Conservation (phyloP, 2,797 vertebrate species). For the Brotula barbata region DNA sequence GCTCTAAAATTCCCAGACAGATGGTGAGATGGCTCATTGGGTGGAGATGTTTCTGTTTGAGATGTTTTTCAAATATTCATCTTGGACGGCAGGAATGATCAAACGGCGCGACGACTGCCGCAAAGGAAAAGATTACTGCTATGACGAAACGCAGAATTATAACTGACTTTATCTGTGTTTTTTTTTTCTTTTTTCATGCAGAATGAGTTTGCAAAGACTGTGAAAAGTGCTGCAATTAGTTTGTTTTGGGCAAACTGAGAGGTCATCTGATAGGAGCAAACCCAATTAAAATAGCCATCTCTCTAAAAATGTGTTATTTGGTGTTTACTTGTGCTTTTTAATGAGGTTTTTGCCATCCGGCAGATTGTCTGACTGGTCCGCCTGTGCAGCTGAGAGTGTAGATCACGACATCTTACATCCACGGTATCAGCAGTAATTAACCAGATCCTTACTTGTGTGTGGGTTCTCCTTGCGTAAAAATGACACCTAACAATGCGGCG, state of each 20-base stretch:
- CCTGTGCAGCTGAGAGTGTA: not conserved
- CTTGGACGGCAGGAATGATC: not conserved
- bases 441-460: not conserved
- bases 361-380: not conserved
- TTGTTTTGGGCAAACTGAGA: not conserved
- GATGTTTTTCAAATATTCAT: not conserved
- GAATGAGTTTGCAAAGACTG: not conserved
- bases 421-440: not conserved
- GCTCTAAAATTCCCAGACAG: constrained; percentile 33
- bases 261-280: constrained; percentile 2
- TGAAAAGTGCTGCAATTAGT: not conserved
- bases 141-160: not conserved
- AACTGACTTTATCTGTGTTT: not conserved
- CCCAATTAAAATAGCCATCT: constrained; percentile 2
- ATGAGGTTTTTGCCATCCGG: too few species aligned
- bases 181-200: too few species aligned
- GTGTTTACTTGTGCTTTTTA: not conserved
- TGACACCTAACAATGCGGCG: too few species aligned
- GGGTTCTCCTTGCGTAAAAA: not conserved
- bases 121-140: not conserved
- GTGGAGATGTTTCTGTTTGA: constrained; percentile 14
- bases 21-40: constrained; percentile 1
- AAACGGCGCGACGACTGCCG: not conserved
- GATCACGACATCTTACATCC: not conserved
- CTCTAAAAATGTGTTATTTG: not conserved